Evolutionary conservation across 2,888 invertebrate species (phyloP).

Genomic region (Podotricha telesiphe): DNA sequence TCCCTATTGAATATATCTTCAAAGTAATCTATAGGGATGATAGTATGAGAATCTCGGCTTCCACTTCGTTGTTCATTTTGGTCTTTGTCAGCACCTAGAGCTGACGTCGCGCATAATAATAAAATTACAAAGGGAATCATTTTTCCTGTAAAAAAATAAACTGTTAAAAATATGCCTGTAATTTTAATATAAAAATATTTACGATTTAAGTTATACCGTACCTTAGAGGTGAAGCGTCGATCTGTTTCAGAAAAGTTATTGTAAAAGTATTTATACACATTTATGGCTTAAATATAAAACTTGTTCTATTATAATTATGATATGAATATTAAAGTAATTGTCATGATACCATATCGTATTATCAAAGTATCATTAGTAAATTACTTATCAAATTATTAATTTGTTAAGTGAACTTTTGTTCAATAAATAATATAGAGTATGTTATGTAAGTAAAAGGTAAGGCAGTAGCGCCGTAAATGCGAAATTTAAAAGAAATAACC

Average conservation of each 20-base stretch:
- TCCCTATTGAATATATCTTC: conserved; percentile 46
- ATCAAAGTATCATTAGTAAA: conserved; percentile 13
- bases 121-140: conserved; percentile 43
- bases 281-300: not conserved
- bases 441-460: not conserved
- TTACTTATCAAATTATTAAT: not conserved
- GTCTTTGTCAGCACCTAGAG: conserved; percentile 45
- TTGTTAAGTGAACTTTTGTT: not conserved
- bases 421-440: not conserved
- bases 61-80: not conserved
- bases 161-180: not conserved
- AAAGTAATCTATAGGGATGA: conserved; percentile 45
- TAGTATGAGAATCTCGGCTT: conserved; percentile 11
- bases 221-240: not conserved
- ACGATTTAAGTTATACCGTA: conserved; percentile 1
- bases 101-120: conserved; percentile 47
- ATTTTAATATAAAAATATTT: not conserved
- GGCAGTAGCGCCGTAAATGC: too few relatives aligned
- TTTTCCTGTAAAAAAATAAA: not conserved
- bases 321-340: not conserved
- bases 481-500: too few relatives aligned
- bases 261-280: conserved; percentile 7
- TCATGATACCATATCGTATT: not conserved
- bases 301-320: conserved; percentile 4
- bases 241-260: not conserved